A percentile compares a stretch with the other conserved stretches of the same genome.
Evolutionary conservation across 2,888 invertebrate species (phyloP).

Genomic region (Leptarthrus brevirostris): DNA sequence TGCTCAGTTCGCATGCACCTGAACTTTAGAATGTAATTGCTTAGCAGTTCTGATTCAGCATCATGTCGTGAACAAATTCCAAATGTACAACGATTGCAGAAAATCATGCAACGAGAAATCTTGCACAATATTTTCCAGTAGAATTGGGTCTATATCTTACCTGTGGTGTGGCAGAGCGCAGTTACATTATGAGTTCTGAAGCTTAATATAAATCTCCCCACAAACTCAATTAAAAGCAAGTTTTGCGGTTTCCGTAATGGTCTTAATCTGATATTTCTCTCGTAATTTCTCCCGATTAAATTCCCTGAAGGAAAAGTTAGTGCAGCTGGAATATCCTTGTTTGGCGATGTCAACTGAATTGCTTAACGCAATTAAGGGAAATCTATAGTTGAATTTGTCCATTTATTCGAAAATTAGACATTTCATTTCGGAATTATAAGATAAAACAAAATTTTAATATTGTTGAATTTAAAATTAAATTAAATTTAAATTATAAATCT

Average conservation of each 20-base stretch:
- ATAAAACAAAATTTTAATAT: too few species aligned
- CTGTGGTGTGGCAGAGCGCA: background rate
- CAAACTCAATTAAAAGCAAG: constrained; percentile 20
- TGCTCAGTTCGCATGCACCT: background rate
- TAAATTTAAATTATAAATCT: too few species aligned
- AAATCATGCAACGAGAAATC: background rate
- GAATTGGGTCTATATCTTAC: background rate
- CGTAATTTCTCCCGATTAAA: background rate
- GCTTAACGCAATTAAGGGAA: too few species aligned
- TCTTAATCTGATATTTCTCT: constrained; percentile 4
- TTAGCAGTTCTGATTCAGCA: background rate
- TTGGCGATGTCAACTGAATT: too few species aligned
- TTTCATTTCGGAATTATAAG: too few species aligned
- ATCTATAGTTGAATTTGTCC: too few species aligned
- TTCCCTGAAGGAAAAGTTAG: background rate
- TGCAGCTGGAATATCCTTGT: too few species aligned
- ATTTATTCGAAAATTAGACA: too few species aligned
- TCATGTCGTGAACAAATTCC: background rate
- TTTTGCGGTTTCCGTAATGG: background rate
- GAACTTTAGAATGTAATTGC: background rate
- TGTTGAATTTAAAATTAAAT: too few species aligned
- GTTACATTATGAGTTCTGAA: background rate
- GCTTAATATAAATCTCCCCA: constrained; percentile 10
- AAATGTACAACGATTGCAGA: background rate
- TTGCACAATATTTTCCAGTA: background rate